Percentiles rank a stretch among this genome's conserved stretches.
Evolutionary conservation across 2,888 invertebrate genomes (phyloP).

Genomic region (Oxycera nigricornis): DNA sequence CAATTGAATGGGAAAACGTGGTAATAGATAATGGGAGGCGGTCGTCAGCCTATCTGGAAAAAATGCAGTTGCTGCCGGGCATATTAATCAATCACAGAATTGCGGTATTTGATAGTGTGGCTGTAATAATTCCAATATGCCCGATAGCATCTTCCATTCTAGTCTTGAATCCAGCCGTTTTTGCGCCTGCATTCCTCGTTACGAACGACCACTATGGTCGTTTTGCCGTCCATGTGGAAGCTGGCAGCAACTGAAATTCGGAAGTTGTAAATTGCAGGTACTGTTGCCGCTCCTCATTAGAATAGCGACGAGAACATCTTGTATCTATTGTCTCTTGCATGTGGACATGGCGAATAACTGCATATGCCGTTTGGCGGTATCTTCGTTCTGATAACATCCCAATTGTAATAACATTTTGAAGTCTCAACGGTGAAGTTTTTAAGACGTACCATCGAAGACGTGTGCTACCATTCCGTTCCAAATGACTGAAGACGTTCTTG

Average conservation of each 20-base stretch:
- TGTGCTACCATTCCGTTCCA: constrained; percentile 1
- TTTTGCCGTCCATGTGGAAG: no score
- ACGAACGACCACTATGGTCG: no score
- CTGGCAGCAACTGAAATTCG: background rate
- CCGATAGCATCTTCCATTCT: background rate
- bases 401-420: background rate
- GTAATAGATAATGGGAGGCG: constrained; percentile 27
- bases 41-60: constrained; percentile 22
- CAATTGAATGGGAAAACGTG: background rate
- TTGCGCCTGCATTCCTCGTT: no score
- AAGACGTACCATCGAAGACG: background rate
- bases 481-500: constrained; percentile 9
- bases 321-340: no score
- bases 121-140: background rate
- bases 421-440: background rate
- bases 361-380: background rate
- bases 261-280: constrained; percentile 27
- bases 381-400: background rate
- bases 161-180: no score
- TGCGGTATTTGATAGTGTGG: background rate
- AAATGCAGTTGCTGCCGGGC: constrained; percentile 16
- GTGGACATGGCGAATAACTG: constrained; percentile 15
- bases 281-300: constrained; percentile 23
- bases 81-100: constrained; percentile 27
- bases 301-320: constrained; percentile 26